Evolutionary conservation across 2,113 vertebrate genomes (phyloP), one percentile per base, ranked within the genome.

Genomic region (Corvus moneduloides): DNA sequence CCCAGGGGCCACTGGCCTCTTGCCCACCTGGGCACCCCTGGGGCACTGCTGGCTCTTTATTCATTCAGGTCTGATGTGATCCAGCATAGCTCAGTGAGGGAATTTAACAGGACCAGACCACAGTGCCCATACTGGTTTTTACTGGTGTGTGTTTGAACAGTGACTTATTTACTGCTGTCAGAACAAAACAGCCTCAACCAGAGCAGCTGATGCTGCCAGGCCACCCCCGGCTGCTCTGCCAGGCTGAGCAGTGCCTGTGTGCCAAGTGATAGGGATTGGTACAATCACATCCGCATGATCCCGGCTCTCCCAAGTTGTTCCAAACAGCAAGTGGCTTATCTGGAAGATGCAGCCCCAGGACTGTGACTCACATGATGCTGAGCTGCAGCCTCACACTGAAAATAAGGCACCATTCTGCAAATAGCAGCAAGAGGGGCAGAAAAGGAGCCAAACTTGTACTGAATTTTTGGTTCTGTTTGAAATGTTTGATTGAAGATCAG

Each of bases 1-100:
- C 41, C 41, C 69, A 39, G 41, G 27, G 11, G 3, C 39, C 41
- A 46, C 1, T 3, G 41, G 41, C 17, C 64, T 26, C 46, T 1
- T 46, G 19, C 41, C 55, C 56, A 8, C 3, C 41, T 9, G 74
- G 33, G 39, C 73, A 27, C 15, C 23, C 10, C 27, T 44, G 74
- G 19, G 28, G 23, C 59, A n/a, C 35, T 16, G 24, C 83, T 49
- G 61, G 16, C 3, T 16, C 1, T 30, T 2, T 1, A 35, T 28
- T 35, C 28, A 11, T 11, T 14, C 39, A 4, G 20, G 11, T 26
- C 24, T 28, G 71, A 8, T 9, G 12, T 1, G 32, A 35, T 11
- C 11, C 39, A 13, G 15, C 1, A 1, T 0, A 43, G 51, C 66
- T 72, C 49, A 17, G 11, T 0, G 13, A 49, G 19, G 62, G 13